Conservation (phyloP, 2,888 invertebrate genomes). For the Mystacides longicornis region DNA sequence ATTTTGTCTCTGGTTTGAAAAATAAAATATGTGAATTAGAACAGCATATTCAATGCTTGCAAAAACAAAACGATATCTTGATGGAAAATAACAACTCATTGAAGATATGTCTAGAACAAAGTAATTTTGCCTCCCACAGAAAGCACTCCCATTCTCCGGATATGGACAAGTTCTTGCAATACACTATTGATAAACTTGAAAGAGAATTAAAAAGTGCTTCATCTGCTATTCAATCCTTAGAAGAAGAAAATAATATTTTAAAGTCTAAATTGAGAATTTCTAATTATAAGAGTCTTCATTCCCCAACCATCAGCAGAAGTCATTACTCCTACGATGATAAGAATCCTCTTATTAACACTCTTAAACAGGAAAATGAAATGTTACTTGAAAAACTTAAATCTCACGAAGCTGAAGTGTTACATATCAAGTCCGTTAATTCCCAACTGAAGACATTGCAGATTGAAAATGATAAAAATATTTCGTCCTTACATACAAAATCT, state of each 20-base stretch:
- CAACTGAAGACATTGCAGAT: slow-evolving; percentile 63
- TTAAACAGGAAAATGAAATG: slow-evolving; percentile 33
- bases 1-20: slow-evolving; percentile 40
- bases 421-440: slow-evolving; percentile 43
- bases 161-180: slow-evolving; percentile 15
- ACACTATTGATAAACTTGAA: slow-evolving; percentile 17
- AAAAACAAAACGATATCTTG: slow-evolving; percentile 43
- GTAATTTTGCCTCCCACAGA: slow-evolving; percentile 3
- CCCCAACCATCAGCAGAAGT: background rate
- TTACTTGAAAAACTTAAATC: slow-evolving; percentile 43
- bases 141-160: slow-evolving; percentile 2
- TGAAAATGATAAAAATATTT: slow-evolving; percentile 66
- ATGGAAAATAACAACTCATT: slow-evolving; percentile 27
- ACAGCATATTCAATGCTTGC: slow-evolving; percentile 43
- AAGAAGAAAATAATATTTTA: slow-evolving; percentile 52
- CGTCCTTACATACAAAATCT: slow-evolving; percentile 62
- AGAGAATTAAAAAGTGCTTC: slow-evolving; percentile 44
- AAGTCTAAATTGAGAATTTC: slow-evolving; percentile 45
- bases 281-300: background rate
- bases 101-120: slow-evolving; percentile 13
- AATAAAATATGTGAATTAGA: slow-evolving; percentile 44
- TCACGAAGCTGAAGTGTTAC: slow-evolving; percentile 43
- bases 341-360: background rate
- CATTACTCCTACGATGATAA: background rate
- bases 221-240: slow-evolving; percentile 48